Conservation (phyloP, 2,888 invertebrate genomes). For the Pachymerium ferrugineum region DNA sequence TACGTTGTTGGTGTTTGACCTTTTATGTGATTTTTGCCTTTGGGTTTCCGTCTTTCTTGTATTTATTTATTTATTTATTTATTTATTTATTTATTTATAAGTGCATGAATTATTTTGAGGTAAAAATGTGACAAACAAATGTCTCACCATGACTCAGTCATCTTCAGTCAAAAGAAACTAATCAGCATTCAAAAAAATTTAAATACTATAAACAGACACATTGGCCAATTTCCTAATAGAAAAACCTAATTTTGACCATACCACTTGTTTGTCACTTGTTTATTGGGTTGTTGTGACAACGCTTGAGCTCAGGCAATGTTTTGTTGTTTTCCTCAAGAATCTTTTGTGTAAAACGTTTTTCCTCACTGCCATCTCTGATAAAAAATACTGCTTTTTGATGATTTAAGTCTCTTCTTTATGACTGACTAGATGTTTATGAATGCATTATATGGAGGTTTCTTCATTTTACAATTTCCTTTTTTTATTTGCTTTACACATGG, state of each 20-base stretch:
- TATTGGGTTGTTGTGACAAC: background rate
- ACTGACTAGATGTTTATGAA: conserved; percentile 7
- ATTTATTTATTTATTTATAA: background rate
- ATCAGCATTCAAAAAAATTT: too few species aligned
- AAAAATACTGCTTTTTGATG: conserved; percentile 11
- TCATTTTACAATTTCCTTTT: conserved; percentile 1
- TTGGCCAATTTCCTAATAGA: too few species aligned
- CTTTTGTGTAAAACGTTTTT: background rate
- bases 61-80: background rate
- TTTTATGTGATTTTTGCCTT: too few species aligned
- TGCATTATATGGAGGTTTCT: conserved; percentile 8
- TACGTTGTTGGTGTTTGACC: too few species aligned
- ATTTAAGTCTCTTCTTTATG: conserved; percentile 5
- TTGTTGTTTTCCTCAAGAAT: background rate
- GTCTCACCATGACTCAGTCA: background rate
- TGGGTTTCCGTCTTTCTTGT: background rate
- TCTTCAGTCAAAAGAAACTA: background rate
- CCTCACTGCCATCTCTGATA: background rate
- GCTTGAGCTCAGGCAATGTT: background rate
- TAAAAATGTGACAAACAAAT: conserved; percentile 6
- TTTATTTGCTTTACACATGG: background rate
- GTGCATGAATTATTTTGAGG: background rate
- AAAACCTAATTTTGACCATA: background rate
- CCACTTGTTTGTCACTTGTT: background rate
- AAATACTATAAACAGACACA: too few species aligned